Conservation (phyloP, 2,113 vertebrate species). For the Chaetops frenatus region DNA sequence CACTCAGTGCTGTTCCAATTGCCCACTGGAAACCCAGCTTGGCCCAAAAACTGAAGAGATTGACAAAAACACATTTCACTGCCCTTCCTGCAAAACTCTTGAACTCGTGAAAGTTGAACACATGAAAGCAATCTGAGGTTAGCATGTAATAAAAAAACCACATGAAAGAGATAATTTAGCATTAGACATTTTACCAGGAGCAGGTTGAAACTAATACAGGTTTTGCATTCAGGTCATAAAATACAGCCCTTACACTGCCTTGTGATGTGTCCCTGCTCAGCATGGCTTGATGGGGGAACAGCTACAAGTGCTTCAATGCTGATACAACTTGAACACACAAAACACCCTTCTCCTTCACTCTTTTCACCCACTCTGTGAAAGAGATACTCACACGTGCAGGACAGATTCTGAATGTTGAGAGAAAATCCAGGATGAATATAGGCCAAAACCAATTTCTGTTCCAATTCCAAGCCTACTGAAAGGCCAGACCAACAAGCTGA, state of each 20-base stretch:
- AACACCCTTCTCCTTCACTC: neutral
- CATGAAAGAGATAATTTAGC: conserved; percentile 46
- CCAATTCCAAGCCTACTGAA: neutral
- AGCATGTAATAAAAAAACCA: conserved; percentile 7
- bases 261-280: neutral
- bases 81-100: conserved; percentile 40
- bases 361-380: neutral
- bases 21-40: neutral
- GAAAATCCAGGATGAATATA: neutral
- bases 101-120: conserved; percentile 35
- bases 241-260: neutral
- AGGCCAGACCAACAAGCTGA: neutral
- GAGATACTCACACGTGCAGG: neutral
- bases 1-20: neutral
- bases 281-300: neutral
- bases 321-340: neutral
- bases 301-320: neutral
- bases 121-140: conserved; percentile 34
- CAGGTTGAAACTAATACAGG: conserved; percentile 42
- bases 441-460: neutral
- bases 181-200: conserved; percentile 23
- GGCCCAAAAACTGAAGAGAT: neutral
- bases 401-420: neutral
- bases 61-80: neutral
- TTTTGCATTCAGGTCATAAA: conserved; percentile 20